Evolutionary conservation across 1,140 invertebrate species (phyloP), one percentile per base, ranked within the genome.

Genomic region (Caenorhabditis latens): DNA sequence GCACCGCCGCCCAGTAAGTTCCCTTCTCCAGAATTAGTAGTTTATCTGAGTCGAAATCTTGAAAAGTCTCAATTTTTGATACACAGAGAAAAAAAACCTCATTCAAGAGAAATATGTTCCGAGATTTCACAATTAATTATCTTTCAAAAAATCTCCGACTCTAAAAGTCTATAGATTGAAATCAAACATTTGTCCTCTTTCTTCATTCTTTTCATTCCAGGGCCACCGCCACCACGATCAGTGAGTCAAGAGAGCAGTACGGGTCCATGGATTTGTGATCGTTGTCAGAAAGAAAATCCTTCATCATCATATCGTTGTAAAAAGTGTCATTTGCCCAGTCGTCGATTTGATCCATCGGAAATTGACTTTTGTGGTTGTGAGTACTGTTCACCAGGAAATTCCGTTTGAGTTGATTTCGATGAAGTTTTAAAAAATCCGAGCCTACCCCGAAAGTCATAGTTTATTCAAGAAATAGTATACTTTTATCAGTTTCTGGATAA

Each of bases 331-430:
- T n/a, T 79, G 21, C 71, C 71, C 1, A 79, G 71, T 79, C 71
- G 71, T 2, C 71, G 71, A 21, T 79, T 79, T 24, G 71, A 79
- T 53, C 71, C 71, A 9, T 21, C 71, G n/a, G 71, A 79, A 79
- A 79, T 79, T 13, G 71, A 79, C 21, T 48, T 79, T 79, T 79
- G 71, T 50, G 71, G 71, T 19, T 79, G 71, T 43, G 71, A 79
- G n/a, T 53, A 79, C n/a, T 79, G 71, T 79, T 79, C 71, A 1
- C 21, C 40, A 43, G 65, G 9, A 19, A 16, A 65, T 65, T 42
- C 63, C 67, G 13, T 6, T 46, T n/a, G 57, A 16, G 7, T n/a
- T n/a, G 16, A 21, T n/a, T n/a, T 58, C n/a, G 50, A 53, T 13
- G 9, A 53, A 53, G 50, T 13, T 13, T 13, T 53, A 53, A 53